phyloP scores from a whole-genome alignment of 2,113 vertebrate species.

The Blennius ocellaris region DNA sequence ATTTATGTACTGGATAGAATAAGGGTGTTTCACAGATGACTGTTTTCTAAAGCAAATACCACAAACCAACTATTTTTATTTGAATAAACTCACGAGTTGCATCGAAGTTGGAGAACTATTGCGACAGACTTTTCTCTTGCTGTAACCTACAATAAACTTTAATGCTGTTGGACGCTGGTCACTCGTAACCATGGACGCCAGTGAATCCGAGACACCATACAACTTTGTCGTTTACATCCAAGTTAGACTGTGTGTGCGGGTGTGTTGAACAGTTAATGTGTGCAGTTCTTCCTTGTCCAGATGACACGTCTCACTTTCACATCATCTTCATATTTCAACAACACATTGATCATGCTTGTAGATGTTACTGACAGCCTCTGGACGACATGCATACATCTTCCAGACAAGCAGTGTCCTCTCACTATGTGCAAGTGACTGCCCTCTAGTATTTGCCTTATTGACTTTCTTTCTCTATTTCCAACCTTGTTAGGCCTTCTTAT shows the following conservation, averaged over 20 bases:
- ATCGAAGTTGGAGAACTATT: too few relatives aligned
- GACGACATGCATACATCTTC: conserved; percentile 46
- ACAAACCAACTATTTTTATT: too few relatives aligned
- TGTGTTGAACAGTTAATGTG: conserved; percentile 28
- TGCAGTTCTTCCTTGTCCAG: conserved; percentile 40
- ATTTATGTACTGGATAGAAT: conserved; percentile 67
- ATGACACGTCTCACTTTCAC: conserved; percentile 48
- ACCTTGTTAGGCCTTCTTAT: conserved; percentile 72
- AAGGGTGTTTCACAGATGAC: too few relatives aligned
- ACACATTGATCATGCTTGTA: conserved; percentile 50
- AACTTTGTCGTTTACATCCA: too few relatives aligned
- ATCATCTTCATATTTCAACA: conserved; percentile 51
- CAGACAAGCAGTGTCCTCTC: conserved; percentile 41
- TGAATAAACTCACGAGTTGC: too few relatives aligned
- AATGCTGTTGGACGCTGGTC: too few relatives aligned
- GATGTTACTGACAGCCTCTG: conserved; percentile 45
- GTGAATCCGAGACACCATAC: too few relatives aligned
- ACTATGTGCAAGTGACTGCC: conserved; percentile 52
- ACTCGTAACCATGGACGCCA: too few relatives aligned
- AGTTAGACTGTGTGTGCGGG: background rate
- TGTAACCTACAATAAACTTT: too few relatives aligned
- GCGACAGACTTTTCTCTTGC: too few relatives aligned
- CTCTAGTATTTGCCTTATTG: conserved; percentile 62
- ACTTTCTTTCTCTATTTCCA: conserved; percentile 72
- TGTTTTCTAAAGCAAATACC: background rate